A percentile compares a stretch with the other conserved stretches of the same genome.
These are phyloP conservation scores for Apodemus agrarius DNA, from an alignment of 2,797 vertebrate species.

Conservation along the genomic window DNA sequence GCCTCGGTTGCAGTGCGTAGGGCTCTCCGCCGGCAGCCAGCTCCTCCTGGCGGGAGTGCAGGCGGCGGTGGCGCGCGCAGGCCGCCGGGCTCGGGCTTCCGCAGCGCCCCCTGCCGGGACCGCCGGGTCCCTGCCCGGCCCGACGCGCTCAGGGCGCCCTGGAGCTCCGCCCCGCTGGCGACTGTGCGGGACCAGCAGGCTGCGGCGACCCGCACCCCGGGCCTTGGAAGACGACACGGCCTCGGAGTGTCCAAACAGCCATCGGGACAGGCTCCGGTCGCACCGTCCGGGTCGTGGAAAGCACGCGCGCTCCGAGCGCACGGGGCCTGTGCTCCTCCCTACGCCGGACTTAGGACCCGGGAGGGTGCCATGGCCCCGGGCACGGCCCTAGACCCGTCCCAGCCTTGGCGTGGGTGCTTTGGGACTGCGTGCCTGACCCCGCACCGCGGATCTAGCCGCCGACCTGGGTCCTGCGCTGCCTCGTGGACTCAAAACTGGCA, in stretches of 20 bases:
- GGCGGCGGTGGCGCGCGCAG: not conserved
- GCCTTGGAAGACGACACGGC: accelerated
- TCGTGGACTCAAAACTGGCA: conserved; percentile 16
- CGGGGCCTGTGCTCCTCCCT: not conserved
- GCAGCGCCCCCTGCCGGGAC: conserved; percentile 64
- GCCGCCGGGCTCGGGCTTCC: not conserved
- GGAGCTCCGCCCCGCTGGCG: conserved; percentile 55
- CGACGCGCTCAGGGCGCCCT: not conserved
- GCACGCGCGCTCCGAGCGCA: not conserved
- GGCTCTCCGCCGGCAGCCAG: not conserved
- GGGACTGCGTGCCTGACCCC: not conserved
- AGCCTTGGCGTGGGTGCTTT: not conserved
- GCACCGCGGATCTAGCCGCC: not conserved
- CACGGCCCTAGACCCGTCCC: not conserved
- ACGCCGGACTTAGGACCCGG: not conserved
- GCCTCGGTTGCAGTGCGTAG: not conserved
- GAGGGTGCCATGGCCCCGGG: not conserved
- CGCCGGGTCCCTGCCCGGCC: not conserved
- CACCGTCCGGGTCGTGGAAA: not conserved
- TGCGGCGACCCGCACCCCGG: accelerated
- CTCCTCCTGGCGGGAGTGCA: not conserved
- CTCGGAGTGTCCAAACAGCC: not conserved
- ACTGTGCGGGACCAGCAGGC: accelerated
- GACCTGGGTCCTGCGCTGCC: not conserved
- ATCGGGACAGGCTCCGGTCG: not conserved